Conservation (phyloP, 2,113 vertebrate species). For the Pterophyllum scalare region DNA sequence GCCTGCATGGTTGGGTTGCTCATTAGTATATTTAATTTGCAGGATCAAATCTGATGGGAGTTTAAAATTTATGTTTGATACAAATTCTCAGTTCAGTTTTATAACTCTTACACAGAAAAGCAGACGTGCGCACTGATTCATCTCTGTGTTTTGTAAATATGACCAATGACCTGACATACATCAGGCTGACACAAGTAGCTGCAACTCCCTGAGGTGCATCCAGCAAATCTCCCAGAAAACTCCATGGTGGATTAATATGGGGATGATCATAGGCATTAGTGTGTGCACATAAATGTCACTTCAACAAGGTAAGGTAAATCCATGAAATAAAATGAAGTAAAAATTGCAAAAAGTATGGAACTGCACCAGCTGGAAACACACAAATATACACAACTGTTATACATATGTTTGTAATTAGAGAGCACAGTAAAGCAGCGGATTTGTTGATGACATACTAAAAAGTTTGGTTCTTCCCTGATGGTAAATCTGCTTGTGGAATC, state of each 20-base stretch:
- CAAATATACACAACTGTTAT: neutral
- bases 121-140: neutral
- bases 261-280: neutral
- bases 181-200: constrained; percentile 33
- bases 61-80: neutral
- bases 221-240: constrained; percentile 23
- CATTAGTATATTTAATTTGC: neutral
- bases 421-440: neutral
- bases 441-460: neutral
- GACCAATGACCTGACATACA: constrained; percentile 27
- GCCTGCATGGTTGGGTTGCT: neutral
- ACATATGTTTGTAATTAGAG: neutral
- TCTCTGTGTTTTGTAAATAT: constrained; percentile 3
- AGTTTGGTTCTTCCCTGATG: neutral
- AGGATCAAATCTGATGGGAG: neutral
- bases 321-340: neutral
- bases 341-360: neutral
- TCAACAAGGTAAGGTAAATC: neutral
- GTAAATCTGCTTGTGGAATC: constrained; percentile 6
- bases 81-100: neutral
- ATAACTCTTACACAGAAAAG: no score
- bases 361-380: neutral
- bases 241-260: neutral
- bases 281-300: neutral
- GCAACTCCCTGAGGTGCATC: neutral